Evolutionary conservation across 2,113 vertebrate species (phyloP).

Genomic region (Rhinogobius similis): DNA sequence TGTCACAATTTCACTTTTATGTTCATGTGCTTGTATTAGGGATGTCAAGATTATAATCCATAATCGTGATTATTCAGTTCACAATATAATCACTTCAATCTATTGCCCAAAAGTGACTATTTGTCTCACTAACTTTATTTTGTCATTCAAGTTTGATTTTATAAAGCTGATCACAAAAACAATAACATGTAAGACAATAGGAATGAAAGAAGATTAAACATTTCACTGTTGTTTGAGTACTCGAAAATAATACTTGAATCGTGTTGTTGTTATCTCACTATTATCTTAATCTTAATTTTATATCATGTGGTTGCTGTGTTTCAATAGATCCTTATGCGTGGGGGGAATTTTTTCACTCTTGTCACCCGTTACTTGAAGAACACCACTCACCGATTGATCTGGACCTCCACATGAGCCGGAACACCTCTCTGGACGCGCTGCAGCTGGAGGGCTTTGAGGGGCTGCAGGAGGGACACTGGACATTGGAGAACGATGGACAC

Average conservation of each 20-base stretch:
- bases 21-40: background rate
- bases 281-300: background rate
- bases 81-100: too few relatives aligned
- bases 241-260: too few relatives aligned
- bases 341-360: slow-evolving; percentile 64
- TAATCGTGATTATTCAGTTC: too few relatives aligned
- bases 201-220: too few relatives aligned
- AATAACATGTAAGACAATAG: too few relatives aligned
- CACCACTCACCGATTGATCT: slow-evolving; percentile 86
- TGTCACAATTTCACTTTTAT: background rate
- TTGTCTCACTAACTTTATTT: too few relatives aligned
- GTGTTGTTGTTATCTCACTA: too few relatives aligned
- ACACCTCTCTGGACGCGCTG: slow-evolving; percentile 70
- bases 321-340: slow-evolving; percentile 66
- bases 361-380: slow-evolving; percentile 58
- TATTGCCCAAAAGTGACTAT: too few relatives aligned
- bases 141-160: too few relatives aligned
- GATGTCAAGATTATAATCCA: too few relatives aligned
- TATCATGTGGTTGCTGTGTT: background rate
- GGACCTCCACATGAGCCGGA: slow-evolving; percentile 62
- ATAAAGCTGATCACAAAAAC: too few relatives aligned
- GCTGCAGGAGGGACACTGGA: slow-evolving; percentile 77
- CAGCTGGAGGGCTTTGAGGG: slow-evolving; percentile 80
- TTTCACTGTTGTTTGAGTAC: too few relatives aligned
- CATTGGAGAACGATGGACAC: slow-evolving; percentile 81